Conservation (phyloP, 2,113 vertebrate species). For the Cyprinodon variegatus region DNA sequence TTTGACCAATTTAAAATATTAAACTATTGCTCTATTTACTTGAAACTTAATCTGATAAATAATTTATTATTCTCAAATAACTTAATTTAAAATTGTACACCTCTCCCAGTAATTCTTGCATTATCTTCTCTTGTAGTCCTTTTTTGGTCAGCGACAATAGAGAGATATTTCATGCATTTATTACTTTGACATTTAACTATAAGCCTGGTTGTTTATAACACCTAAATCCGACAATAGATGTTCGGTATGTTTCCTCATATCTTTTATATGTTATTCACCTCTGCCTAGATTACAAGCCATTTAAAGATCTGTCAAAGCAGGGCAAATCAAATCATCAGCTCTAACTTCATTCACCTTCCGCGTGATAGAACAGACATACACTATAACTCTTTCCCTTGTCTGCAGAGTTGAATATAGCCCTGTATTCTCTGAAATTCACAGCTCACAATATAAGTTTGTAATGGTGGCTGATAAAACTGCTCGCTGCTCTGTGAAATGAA, state of each 20-base stretch:
- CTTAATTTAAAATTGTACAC: neutral
- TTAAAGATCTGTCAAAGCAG: neutral
- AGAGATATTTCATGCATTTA: neutral
- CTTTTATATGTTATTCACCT: neutral
- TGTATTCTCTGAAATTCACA: neutral
- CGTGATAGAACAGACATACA: neutral
- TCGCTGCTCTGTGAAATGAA: constrained; percentile 23
- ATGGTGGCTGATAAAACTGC: constrained; percentile 22
- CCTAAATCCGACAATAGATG: neutral
- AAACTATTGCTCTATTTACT: neutral
- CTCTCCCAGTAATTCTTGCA: neutral
- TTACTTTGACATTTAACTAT: neutral
- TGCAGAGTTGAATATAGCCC: constrained; percentile 3
- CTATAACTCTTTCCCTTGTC: neutral
- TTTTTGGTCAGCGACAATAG: too few species aligned
- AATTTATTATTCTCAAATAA: neutral
- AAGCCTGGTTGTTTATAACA: neutral
- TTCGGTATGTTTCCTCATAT: neutral
- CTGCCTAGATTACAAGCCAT: neutral
- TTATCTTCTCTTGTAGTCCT: too few species aligned
- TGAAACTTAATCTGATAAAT: neutral
- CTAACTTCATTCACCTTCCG: neutral
- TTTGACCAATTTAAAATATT: neutral
- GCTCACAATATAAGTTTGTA: constrained; percentile 12
- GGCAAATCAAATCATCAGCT: neutral